Conservation (phyloP, 2,113 vertebrate genomes). For the Nettapus auritus region DNA sequence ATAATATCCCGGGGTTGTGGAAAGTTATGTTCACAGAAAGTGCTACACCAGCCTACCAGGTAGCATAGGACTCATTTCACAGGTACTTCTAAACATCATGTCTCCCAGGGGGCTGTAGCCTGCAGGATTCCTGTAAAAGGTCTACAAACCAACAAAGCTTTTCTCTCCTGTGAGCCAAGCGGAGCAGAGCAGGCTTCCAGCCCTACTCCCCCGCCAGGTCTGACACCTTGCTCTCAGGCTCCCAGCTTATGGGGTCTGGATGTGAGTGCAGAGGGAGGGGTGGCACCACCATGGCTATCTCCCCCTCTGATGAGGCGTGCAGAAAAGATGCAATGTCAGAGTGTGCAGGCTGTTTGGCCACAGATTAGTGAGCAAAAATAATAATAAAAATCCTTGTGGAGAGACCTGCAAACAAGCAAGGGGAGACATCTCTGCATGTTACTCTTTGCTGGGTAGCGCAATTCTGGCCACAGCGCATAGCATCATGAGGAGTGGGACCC, state of each 20-base stretch:
- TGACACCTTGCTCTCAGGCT: conserved; percentile 20
- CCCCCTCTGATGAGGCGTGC: conserved; percentile 24
- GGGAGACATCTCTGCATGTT: neutral
- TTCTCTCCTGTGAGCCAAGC: neutral
- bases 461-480: neutral
- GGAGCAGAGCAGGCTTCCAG: conserved; percentile 34
- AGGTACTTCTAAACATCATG: neutral
- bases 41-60: neutral
- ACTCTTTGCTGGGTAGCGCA: neutral
- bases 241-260: neutral
- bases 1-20: neutral
- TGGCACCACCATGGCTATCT: neutral
- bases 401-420: neutral
- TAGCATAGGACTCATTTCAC: neutral
- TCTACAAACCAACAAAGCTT: neutral
- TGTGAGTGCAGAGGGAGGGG: neutral
- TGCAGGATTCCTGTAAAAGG: conserved; percentile 30
- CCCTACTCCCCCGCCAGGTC: conserved; percentile 21
- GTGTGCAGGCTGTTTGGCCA: neutral
- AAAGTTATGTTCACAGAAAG: neutral
- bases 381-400: neutral
- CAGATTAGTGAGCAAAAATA: neutral
- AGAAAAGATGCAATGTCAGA: neutral
- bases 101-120: neutral
- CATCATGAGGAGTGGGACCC: conserved; percentile 37